Percentiles rank a stretch among this genome's conserved stretches.
Conservation (phyloP, 2,797 vertebrate genomes). For the Characodon lateralis region DNA sequence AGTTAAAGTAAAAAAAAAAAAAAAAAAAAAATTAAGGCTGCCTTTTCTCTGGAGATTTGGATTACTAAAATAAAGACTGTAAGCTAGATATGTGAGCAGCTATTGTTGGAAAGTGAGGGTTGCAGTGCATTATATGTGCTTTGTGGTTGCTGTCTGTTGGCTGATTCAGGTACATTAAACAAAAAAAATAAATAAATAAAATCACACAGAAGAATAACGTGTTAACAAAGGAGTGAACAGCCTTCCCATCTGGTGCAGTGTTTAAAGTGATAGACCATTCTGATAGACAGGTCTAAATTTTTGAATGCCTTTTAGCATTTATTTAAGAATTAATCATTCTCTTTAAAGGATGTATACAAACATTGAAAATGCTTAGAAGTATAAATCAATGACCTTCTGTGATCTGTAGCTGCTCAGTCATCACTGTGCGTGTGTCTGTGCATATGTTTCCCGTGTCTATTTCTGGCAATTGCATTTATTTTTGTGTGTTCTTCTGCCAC, state of each 20-base stretch:
- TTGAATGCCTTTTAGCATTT: conserved; percentile 43
- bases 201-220: conserved; percentile 43
- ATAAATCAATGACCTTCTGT: conserved; percentile 14
- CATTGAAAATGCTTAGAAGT: background rate
- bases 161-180: conserved; percentile 45
- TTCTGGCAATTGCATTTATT: background rate
- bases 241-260: conserved; percentile 60
- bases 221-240: conserved; percentile 62
- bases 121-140: conserved; percentile 43
- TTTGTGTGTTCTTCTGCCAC: conserved; percentile 27
- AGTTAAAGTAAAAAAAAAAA: conserved; percentile 23
- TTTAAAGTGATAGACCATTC: conserved; percentile 33
- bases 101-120: conserved; percentile 44
- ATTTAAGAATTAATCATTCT: conserved; percentile 22
- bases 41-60: conserved; percentile 46
- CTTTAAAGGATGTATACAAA: background rate
- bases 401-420: conserved; percentile 14
- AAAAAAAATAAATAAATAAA: conserved; percentile 49
- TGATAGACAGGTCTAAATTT: conserved; percentile 8
- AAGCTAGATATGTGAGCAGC: conserved; percentile 39
- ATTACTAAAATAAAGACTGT: conserved; percentile 43
- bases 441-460: background rate
- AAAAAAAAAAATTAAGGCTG: conserved; percentile 6
- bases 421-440: background rate
- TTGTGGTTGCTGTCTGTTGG: conserved; percentile 53